phyloP scores from a whole-genome alignment of 2,797 vertebrate species.

The Lithobates pipiens region DNA sequence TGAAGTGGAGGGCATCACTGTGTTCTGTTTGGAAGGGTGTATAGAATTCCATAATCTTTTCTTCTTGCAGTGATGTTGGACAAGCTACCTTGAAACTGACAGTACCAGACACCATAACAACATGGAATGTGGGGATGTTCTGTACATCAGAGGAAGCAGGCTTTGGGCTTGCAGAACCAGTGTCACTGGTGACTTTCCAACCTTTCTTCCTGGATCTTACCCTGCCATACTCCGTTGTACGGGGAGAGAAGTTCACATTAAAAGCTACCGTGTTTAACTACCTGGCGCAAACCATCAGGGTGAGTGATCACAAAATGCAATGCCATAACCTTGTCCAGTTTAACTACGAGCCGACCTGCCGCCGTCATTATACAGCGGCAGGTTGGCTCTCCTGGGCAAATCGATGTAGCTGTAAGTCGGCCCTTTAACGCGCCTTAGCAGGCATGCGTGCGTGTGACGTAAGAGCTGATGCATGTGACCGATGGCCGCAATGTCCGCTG shows the following conservation, averaged over 20 bases:
- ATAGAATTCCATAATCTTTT: background rate
- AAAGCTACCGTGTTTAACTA: slow-evolving; percentile 86
- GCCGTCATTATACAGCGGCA: too few relatives aligned
- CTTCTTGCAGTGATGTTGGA: slow-evolving; percentile 68
- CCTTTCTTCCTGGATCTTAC: slow-evolving; percentile 85
- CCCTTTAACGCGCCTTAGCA: too few relatives aligned
- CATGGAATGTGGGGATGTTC: slow-evolving; percentile 73
- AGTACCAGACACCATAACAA: slow-evolving; percentile 74
- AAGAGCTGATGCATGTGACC: too few relatives aligned
- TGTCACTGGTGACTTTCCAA: slow-evolving; percentile 77
- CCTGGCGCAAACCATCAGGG: slow-evolving; percentile 82
- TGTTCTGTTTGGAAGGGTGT: background rate
- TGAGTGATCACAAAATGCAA: slow-evolving; percentile 66
- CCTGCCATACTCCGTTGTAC: slow-evolving; percentile 82
- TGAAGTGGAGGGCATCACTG: background rate
- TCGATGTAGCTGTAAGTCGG: too few relatives aligned
- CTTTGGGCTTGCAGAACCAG: slow-evolving; percentile 80
- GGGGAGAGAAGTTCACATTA: slow-evolving; percentile 83
- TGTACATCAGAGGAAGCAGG: slow-evolving; percentile 74
- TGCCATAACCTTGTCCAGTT: too few relatives aligned
- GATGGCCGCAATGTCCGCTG: too few relatives aligned
- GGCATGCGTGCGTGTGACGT: too few relatives aligned
- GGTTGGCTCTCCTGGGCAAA: too few relatives aligned
- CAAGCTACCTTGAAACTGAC: slow-evolving; percentile 58
- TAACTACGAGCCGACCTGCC: too few relatives aligned